Evolutionary conservation across 2,113 vertebrate species (phyloP).

Genomic region (Lota lota): DNA sequence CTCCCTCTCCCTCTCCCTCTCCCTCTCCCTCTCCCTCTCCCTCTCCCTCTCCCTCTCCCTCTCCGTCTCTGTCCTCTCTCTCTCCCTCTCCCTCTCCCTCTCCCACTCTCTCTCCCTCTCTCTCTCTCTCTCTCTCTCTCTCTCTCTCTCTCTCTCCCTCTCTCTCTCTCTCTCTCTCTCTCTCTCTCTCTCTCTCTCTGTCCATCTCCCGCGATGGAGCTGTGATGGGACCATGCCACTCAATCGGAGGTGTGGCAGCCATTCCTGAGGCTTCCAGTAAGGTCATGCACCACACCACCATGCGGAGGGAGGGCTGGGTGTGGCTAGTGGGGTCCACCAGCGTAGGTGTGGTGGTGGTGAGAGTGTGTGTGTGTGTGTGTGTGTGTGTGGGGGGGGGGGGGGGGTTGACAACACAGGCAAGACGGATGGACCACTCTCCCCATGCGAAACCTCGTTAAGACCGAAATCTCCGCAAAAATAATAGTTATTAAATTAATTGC

Average conservation of each 20-base stretch:
- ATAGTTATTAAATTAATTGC: conserved; percentile 98
- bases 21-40: too few relatives aligned
- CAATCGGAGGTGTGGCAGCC: conserved; percentile 68
- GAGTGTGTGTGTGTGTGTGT: conserved; percentile 50
- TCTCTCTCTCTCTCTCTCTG: too few relatives aligned
- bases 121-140: too few relatives aligned
- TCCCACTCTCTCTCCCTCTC: too few relatives aligned
- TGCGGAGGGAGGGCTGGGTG: conserved; percentile 79
- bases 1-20: too few relatives aligned
- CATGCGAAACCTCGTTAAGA: conserved; percentile 74
- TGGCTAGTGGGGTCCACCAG: conserved; percentile 1
- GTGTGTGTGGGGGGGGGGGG: too few relatives aligned
- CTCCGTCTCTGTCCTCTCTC: too few relatives aligned
- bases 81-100: too few relatives aligned
- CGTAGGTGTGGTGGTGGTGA: too few relatives aligned
- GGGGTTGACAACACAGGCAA: conserved; percentile 79
- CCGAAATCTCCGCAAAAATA: conserved; percentile 85
- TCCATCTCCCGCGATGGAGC: conserved; percentile 17
- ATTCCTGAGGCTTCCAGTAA: conserved; percentile 78
- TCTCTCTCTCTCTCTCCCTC: too few relatives aligned
- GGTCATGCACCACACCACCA: conserved; percentile 79
- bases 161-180: too few relatives aligned
- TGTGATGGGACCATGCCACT: conserved; percentile 76
- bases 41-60: too few relatives aligned
- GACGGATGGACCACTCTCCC: conserved; percentile 86